These are phyloP conservation scores for Taurulus bubalis DNA, from an alignment of 2,113 vertebrate species.

Conservation along the genomic window DNA sequence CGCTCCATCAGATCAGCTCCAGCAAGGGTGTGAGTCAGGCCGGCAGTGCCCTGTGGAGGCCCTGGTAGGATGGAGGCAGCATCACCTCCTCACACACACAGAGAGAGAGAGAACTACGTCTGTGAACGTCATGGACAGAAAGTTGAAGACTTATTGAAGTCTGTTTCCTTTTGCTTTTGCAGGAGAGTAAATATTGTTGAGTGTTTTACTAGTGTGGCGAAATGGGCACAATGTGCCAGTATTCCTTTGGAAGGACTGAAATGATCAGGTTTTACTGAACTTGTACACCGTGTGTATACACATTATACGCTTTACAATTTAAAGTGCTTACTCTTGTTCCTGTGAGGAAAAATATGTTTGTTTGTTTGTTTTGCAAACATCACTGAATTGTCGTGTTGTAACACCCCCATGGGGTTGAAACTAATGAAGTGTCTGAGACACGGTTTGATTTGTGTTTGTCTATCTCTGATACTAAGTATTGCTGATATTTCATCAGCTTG, in stretches of 20 bases:
- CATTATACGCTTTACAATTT: slow-evolving; percentile 13
- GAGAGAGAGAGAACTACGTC: slow-evolving; percentile 62
- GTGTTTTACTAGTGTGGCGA: slow-evolving; percentile 20
- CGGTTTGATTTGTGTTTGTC: slow-evolving; percentile 33
- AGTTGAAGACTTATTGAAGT: slow-evolving; percentile 66
- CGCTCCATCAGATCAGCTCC: slow-evolving; percentile 59
- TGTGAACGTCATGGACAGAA: slow-evolving; percentile 69
- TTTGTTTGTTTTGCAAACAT: slow-evolving; percentile 61
- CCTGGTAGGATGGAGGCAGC: slow-evolving; percentile 76
- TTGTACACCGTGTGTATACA: slow-evolving; percentile 51
- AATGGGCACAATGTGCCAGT: slow-evolving; percentile 43
- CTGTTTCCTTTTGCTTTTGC: slow-evolving; percentile 46
- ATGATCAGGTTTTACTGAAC: slow-evolving; percentile 59
- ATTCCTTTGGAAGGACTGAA: slow-evolving; percentile 61
- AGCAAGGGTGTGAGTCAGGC: slow-evolving; percentile 56
- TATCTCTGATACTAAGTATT: slow-evolving; percentile 67
- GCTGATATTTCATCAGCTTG: slow-evolving; percentile 47
- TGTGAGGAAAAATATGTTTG: slow-evolving; percentile 18
- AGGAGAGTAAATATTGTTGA: slow-evolving; percentile 37
- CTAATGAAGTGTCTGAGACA: slow-evolving; percentile 57
- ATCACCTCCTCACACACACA: neutral
- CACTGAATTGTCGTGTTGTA: slow-evolving; percentile 18
- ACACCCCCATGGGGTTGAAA: slow-evolving; percentile 68
- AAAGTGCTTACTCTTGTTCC: slow-evolving; percentile 41
- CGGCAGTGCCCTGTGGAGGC: slow-evolving; percentile 79